A percentile compares a stretch with the other conserved stretches of the same genome.
phyloP scores from a whole-genome alignment of 2,797 vertebrate genomes.

The Heliangelus exortis region DNA sequence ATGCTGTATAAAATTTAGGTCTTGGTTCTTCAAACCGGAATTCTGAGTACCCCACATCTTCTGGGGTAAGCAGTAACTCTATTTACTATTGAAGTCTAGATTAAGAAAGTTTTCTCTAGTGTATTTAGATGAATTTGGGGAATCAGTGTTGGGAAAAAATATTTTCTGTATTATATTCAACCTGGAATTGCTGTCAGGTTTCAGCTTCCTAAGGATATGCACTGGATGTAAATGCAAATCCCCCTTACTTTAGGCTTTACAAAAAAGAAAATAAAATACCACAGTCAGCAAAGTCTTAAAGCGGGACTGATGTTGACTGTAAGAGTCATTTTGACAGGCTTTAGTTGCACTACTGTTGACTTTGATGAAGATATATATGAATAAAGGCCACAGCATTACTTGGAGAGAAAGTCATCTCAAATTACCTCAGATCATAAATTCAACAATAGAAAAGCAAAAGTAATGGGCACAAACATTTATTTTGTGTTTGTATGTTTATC shows the following conservation, averaged over 20 bases:
- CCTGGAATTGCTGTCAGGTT: not conserved
- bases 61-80: not conserved
- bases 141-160: not conserved
- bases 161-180: not conserved
- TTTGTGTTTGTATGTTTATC: conserved; percentile 17
- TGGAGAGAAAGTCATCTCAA: not conserved
- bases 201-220: not conserved
- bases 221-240: not conserved
- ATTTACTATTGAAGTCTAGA: not conserved
- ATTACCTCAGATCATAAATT: not conserved
- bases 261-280: not conserved
- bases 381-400: not conserved
- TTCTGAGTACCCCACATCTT: not conserved
- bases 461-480: not conserved
- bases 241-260: not conserved
- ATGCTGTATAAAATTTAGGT: not conserved
- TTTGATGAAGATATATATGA: not conserved
- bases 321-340: not conserved
- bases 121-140: not conserved
- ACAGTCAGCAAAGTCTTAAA: not conserved
- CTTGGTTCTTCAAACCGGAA: not conserved
- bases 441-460: not conserved
- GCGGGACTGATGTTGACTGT: not conserved
- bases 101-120: not conserved
- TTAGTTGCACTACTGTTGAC: not conserved